Conservation (phyloP, 2,113 vertebrate genomes). For the Furnarius figulus region DNA sequence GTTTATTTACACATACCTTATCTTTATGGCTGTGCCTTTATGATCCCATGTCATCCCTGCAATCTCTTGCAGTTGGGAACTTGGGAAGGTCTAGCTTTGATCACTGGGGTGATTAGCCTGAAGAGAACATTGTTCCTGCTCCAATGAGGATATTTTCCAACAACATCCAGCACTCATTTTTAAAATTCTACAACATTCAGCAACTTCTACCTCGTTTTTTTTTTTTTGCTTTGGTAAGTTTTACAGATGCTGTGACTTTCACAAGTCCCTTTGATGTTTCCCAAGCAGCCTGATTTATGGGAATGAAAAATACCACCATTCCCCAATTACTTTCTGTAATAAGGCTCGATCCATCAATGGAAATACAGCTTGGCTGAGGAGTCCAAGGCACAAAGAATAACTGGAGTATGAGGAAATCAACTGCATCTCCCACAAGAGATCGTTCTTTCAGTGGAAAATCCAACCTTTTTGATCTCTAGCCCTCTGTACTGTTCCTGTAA, state of each 20-base stretch:
- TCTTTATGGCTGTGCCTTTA: constrained; percentile 20
- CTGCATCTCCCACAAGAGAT: neutral
- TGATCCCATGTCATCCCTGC: constrained; percentile 15
- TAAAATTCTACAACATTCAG: neutral
- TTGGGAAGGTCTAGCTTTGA: constrained; percentile 65
- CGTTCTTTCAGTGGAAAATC: constrained; percentile 9
- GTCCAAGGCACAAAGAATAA: neutral
- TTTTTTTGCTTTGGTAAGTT: neutral
- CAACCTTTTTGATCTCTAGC: neutral
- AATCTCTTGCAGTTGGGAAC: constrained; percentile 13
- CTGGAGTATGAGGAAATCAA: neutral
- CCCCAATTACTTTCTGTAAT: constrained; percentile 10
- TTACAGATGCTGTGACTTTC: neutral
- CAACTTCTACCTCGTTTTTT: neutral
- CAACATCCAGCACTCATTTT: constrained; percentile 8
- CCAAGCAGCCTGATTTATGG: constrained; percentile 26
- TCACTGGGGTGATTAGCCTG: constrained; percentile 45
- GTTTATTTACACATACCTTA: constrained; percentile 53
- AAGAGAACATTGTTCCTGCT: constrained; percentile 43
- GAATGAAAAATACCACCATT: constrained; percentile 17
- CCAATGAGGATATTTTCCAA: constrained; percentile 22
- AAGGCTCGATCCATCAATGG: neutral
- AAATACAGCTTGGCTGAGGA: neutral
- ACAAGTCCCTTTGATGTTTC: constrained; percentile 27
- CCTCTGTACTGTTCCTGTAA: constrained; percentile 8